Base-by-base conservation (phyloP, 1,140 invertebrate species). In the Lysiphlebus fabarum region DNA sequence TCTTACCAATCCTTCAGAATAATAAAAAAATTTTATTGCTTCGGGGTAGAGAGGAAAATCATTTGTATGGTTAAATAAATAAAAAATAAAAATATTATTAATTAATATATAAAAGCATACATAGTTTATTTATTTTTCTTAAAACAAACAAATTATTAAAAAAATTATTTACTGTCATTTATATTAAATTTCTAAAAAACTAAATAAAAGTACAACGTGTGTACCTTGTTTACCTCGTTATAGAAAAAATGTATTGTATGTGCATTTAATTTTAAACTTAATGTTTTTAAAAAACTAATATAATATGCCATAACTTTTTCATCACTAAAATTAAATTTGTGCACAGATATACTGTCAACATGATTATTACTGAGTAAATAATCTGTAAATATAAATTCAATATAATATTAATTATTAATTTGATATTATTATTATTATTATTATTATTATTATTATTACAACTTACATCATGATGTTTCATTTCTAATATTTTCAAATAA, bases 291-390 rank as follows among this genome's bases (percentile, higher is more conserved):
- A 76, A 99, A 99, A 48, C 96, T 97, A 74, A 99, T 99, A 77
- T 99, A 99, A 77, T 99, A 99, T 6, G 96, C 97, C 95, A 99
- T 98, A 4, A 99, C 95, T 85, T 99, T 97, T 82, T 99, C 98
- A 81, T 99, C 96, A 11, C 93, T 95, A 72, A 99, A 98, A 78
- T 99, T 96, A 85, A 99, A 99, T 81, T 98, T 98, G 80, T 99
- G 96, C 42, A 96, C 92, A 74, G 99, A 99, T 70, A 99, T 99
- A 40, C 92, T 95, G 80, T 99, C 99, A 14, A 99, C 95, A 83
- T 99, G 96, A 81, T 99, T 99, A 80, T 99, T 99, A 70, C 96
- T 99, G 12, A 99, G 82, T 56, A 99, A 82, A 82, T 99, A 99
- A 90, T 99, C 96, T 99, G 82, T 62, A 90, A 63, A 4, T 36